phyloP scores from a whole-genome alignment of 2,113 vertebrate genomes.

The Engystomops pustulosus region DNA sequence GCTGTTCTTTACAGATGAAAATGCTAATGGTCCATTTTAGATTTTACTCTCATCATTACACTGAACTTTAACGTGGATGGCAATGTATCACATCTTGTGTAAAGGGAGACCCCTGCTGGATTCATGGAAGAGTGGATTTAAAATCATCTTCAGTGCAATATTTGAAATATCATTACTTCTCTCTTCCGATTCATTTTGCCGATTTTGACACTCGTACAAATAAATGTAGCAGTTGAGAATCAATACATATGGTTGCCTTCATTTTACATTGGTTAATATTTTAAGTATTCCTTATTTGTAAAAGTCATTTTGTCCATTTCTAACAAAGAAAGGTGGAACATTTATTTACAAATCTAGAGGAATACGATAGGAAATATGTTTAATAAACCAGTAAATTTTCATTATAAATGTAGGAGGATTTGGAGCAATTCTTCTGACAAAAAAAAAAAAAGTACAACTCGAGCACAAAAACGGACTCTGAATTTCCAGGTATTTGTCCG shows the following conservation, averaged over 20 bases:
- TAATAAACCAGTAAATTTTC: too few relatives aligned
- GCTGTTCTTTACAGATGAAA: conserved; percentile 59
- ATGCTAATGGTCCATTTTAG: conserved; percentile 59
- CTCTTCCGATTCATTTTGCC: background rate
- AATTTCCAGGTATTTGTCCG: too few relatives aligned
- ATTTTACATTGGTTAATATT: background rate
- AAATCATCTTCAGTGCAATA: background rate
- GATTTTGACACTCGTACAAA: background rate
- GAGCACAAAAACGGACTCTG: too few relatives aligned
- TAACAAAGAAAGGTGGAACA: too few relatives aligned
- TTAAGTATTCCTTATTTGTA: background rate
- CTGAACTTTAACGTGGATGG: conserved; percentile 30
- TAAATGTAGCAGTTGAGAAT: background rate
- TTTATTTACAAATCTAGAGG: too few relatives aligned
- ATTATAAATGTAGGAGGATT: too few relatives aligned
- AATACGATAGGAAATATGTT: too few relatives aligned
- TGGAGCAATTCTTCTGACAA: too few relatives aligned
- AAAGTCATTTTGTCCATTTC: too few relatives aligned
- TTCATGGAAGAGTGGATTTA: background rate
- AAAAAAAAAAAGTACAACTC: too few relatives aligned
- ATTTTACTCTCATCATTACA: conserved; percentile 55
- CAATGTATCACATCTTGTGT: background rate
- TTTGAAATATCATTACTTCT: background rate
- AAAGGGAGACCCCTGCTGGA: conserved; percentile 57
- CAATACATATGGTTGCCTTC: background rate